Evolutionary conservation across 2,797 vertebrate species (phyloP).

Genomic region (Tauraco hartlaubi): DNA sequence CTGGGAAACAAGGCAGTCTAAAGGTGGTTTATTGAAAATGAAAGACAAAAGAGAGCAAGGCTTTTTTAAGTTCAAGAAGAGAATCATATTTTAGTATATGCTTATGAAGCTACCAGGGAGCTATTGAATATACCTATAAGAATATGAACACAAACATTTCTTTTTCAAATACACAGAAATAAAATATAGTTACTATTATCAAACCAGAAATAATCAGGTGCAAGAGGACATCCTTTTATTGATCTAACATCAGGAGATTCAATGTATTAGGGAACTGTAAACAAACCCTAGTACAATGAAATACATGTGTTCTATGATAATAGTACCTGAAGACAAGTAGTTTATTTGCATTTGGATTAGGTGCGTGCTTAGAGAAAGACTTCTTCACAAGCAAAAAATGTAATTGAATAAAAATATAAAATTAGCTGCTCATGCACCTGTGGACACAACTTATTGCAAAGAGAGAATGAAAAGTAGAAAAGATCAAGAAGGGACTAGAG

Average conservation of each 20-base stretch:
- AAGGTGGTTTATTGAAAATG: constrained; percentile 30
- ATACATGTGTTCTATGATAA: not conserved
- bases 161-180: not conserved
- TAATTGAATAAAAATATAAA: not conserved
- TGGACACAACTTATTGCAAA: not conserved
- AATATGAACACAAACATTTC: not conserved
- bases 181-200: not conserved
- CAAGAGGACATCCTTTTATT: not conserved
- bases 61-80: not conserved
- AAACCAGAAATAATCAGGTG: not conserved
- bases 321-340: not conserved
- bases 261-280: not conserved
- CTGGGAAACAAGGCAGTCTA: constrained; percentile 6
- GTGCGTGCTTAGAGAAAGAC: not conserved
- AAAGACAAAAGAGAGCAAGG: not conserved
- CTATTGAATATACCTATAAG: not conserved
- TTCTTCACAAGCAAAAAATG: not conserved
- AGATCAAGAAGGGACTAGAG: not conserved
- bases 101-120: not conserved
- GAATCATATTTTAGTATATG: not conserved
- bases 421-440: not conserved
- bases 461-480: not conserved
- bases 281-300: not conserved
- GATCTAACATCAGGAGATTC: not conserved
- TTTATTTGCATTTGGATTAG: not conserved